Conservation (phyloP, 2,888 invertebrate species). For the Tinea semifulvella region DNA sequence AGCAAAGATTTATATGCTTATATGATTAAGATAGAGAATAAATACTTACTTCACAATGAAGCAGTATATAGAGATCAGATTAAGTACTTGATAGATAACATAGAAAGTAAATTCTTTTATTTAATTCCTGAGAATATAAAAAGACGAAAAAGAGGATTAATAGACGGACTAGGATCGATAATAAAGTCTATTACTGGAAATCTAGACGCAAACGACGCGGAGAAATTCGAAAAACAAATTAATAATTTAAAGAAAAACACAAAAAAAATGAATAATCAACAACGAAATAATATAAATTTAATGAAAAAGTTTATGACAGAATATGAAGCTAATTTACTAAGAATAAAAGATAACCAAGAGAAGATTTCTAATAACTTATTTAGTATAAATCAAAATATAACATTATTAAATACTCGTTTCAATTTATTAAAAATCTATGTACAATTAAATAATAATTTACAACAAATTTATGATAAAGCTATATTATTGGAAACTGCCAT, state of each 20-base stretch:
- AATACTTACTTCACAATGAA: background rate
- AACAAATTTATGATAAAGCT: constrained; percentile 8
- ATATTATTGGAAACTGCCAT: constrained; percentile 7
- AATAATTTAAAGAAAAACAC: background rate
- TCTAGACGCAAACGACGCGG: constrained; percentile 1
- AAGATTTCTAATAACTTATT: background rate
- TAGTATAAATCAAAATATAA: background rate
- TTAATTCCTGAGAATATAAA: background rate
- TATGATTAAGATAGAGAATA: constrained; percentile 2
- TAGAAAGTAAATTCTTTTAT: constrained; percentile 9
- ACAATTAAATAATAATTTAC: constrained; percentile 1
- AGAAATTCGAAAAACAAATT: constrained; percentile 2
- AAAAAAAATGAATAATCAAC: background rate
- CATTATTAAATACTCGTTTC: background rate
- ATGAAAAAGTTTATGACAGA: constrained; percentile 1
- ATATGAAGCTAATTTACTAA: constrained; percentile 1
- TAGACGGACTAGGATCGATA: constrained; percentile 4
- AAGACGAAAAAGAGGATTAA: constrained; percentile 6
- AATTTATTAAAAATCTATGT: background rate
- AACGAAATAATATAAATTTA: background rate
- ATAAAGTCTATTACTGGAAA: constrained; percentile 8
- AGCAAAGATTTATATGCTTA: background rate
- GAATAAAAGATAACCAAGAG: background rate
- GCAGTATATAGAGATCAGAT: constrained; percentile 2
- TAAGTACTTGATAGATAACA: constrained; percentile 11